phyloP scores from a whole-genome alignment of 1,140 invertebrate species.

The Penaeus vannamei region DNA sequence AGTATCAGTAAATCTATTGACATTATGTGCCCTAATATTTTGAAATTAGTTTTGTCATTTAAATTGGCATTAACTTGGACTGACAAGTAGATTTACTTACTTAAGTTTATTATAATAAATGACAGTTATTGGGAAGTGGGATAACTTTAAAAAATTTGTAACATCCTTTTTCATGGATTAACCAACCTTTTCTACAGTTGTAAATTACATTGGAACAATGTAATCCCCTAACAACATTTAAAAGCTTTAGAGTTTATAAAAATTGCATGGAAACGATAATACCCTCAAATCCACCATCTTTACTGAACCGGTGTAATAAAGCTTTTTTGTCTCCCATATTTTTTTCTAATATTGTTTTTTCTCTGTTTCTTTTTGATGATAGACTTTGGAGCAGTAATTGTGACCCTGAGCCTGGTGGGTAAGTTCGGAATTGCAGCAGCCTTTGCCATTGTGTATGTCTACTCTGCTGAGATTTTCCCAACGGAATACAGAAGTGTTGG shows the following conservation, averaged over 20 bases:
- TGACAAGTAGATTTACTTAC: too few species aligned
- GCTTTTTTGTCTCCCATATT: neutral
- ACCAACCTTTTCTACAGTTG: too few species aligned
- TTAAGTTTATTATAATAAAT: too few species aligned
- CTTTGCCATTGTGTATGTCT: constrained; percentile 90
- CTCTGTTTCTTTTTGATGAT: constrained; percentile 35
- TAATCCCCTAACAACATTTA: too few species aligned
- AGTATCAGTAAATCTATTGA: too few species aligned
- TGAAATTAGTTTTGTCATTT: too few species aligned
- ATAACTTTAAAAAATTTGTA: too few species aligned
- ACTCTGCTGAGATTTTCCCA: constrained; percentile 87
- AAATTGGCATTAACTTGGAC: too few species aligned
- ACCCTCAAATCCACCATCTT: constrained; percentile 20
- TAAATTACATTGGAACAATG: too few species aligned
- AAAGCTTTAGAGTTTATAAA: neutral
- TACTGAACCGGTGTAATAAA: constrained; percentile 20
- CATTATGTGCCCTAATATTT: too few species aligned
- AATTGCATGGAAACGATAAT: constrained; percentile 33
- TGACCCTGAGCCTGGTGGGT: constrained; percentile 81
- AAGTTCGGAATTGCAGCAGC: constrained; percentile 90
- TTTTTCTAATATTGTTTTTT: neutral
- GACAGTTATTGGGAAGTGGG: too few species aligned
- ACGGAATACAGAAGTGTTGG: constrained; percentile 75
- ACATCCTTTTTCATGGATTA: too few species aligned
- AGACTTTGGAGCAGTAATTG: constrained; percentile 67